Percentiles rank a stretch among this genome's conserved stretches.
Evolutionary conservation across 2,797 vertebrate genomes (phyloP).

Genomic region (Melanotaenia trifasciata): DNA sequence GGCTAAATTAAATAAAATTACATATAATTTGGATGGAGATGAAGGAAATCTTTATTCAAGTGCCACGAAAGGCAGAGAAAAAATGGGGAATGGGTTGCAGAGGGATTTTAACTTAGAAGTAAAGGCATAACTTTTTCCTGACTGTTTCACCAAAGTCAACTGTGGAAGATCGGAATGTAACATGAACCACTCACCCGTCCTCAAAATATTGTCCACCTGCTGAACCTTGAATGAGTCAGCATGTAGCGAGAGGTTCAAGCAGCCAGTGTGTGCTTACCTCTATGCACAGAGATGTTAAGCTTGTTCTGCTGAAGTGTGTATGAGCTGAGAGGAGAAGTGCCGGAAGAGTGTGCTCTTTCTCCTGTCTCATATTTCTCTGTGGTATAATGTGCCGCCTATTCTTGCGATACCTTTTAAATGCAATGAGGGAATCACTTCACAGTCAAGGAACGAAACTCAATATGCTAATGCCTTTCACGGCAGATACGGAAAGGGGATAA

Average conservation of each 20-base stretch:
- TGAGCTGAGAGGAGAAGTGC: constrained; percentile 40
- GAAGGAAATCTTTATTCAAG: neutral
- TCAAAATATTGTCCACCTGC: constrained; percentile 40
- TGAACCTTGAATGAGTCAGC: constrained; percentile 57
- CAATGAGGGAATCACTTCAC: constrained; percentile 70
- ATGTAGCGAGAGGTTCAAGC: constrained; percentile 33
- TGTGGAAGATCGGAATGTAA: constrained; percentile 38
- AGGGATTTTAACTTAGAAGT: constrained; percentile 36
- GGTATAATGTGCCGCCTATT: constrained; percentile 66
- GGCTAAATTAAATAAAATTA: neutral
- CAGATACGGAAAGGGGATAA: constrained; percentile 57
- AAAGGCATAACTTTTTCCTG: constrained; percentile 34
- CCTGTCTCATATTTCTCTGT: constrained; percentile 65
- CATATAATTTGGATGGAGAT: too few species aligned
- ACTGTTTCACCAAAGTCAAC: constrained; percentile 41
- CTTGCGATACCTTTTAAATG: constrained; percentile 69
- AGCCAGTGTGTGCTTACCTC: constrained; percentile 5
- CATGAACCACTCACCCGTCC: constrained; percentile 26
- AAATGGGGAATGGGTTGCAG: constrained; percentile 31
- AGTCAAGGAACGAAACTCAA: constrained; percentile 62
- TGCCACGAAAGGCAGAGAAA: constrained; percentile 23
- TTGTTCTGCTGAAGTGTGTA: constrained; percentile 41
- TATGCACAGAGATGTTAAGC: constrained; percentile 15
- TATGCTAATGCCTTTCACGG: constrained; percentile 70
- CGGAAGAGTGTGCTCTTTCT: constrained; percentile 34